These are phyloP conservation scores for Bombus difficillimus DNA, from an alignment of 1,140 invertebrate genomes.

Conservation along the genomic window DNA sequence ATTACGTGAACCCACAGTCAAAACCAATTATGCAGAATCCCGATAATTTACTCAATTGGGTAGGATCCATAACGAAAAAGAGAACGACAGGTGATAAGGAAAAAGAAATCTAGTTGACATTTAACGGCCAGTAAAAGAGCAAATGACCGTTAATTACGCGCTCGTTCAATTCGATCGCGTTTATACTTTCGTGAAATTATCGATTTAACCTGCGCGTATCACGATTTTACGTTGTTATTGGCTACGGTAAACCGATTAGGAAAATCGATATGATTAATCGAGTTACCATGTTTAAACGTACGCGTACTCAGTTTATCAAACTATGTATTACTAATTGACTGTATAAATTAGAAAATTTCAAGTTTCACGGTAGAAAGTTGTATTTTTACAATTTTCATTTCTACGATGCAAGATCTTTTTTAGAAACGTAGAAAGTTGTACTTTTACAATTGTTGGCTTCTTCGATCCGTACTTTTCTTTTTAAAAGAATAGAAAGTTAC, in stretches of 20 bases:
- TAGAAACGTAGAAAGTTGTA: too few relatives aligned
- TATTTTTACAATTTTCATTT: background rate
- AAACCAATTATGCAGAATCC: constrained; percentile 48
- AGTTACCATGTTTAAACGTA: too few relatives aligned
- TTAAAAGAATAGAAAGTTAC: background rate
- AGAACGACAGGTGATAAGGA: background rate
- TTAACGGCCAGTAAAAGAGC: constrained; percentile 63
- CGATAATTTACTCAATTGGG: constrained; percentile 10
- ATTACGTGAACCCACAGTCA: background rate
- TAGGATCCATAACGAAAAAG: constrained; percentile 2
- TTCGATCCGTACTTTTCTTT: background rate
- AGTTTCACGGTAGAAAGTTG: background rate
- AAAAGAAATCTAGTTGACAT: constrained; percentile 47
- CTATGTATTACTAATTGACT: background rate
- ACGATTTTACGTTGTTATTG: constrained; percentile 21
- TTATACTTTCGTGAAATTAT: constrained; percentile 47
- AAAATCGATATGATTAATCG: background rate
- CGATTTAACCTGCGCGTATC: constrained; percentile 39
- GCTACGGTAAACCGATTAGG: constrained; percentile 8
- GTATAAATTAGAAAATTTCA: background rate
- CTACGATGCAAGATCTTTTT: background rate
- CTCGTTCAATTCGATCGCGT: background rate
- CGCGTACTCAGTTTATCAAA: background rate
- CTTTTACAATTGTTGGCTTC: background rate
- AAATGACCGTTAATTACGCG: constrained; percentile 63